Evolutionary conservation across 2,113 vertebrate species (phyloP), one percentile per base, ranked within the genome.

Genomic region (human): DNA sequence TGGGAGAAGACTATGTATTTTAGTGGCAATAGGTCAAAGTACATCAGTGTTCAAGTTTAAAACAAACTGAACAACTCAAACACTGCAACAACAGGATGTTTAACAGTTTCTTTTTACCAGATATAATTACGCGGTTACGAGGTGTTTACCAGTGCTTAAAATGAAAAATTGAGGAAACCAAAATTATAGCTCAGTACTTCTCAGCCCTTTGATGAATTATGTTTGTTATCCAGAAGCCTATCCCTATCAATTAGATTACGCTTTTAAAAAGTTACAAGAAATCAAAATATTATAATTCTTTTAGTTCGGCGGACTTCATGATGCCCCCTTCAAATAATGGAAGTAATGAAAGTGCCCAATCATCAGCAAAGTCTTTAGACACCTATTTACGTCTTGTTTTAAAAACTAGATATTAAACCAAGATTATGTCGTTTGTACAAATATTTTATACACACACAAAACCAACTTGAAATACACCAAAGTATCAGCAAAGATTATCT

Each of bases 61-160:
- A 98, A 92, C 81, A 93, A 89, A 94, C 55, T 90, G 20, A 92
- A 89, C 64, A 89, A 68, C 27, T 89, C 78, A 79, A 94, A 92
- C 59, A 55, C 0, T 89, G 52, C 48, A 81, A 80, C 20, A 22
- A 85, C 57, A 81, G 70, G 9, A 83, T n/a, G 38, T 30, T 96
- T 57, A 90, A 59, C 11, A 68, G 52, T 45, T 87, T 55, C 55
- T 64, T 85, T 93, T 48, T 61, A 48, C 6, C 82, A 85, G 38
- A 75, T 30, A 12, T 85, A 90, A 93, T 76, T 57, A 84, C n/a
- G 12, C 14, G 61, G 55, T 73, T 40, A 61, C 27, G 22, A 38
- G 23, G 13, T 66, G 30, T 59, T 86, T 45, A 86, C 87, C 76
- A 66, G 32, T 35, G 12, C 38, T 75, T 90, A 72, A 96, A 48